Percentiles rank a stretch among this genome's conserved stretches.
Evolutionary conservation across 2,113 vertebrate genomes (phyloP).

Genomic region (Argyrosomus japonicus): DNA sequence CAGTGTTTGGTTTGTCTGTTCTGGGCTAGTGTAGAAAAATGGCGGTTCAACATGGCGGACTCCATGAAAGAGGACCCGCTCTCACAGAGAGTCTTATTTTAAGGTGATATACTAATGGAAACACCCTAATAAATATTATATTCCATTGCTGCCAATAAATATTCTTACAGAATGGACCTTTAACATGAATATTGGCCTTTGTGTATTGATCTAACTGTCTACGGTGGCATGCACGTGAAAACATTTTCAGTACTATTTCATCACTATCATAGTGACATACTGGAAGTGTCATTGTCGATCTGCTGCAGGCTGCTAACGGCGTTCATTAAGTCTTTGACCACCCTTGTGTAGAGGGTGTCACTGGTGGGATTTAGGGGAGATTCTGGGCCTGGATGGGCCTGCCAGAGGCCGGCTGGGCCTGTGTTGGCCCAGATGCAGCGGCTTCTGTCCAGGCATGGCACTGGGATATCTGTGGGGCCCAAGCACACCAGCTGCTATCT

Average conservation of each 20-base stretch:
- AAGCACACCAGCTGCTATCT: slow-evolving; percentile 80
- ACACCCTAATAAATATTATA: too few species aligned
- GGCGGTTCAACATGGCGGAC: too few species aligned
- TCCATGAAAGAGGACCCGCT: too few species aligned
- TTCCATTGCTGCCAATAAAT: too few species aligned
- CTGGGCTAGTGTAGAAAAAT: too few species aligned
- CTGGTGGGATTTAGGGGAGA: slow-evolving; percentile 52
- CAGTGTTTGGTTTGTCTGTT: too few species aligned
- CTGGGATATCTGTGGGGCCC: slow-evolving; percentile 71
- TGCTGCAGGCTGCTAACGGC: slow-evolving; percentile 22
- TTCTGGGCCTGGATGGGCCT: slow-evolving; percentile 32
- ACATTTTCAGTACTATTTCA: slow-evolving; percentile 3
- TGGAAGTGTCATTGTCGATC: slow-evolving; percentile 44
- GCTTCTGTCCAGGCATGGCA: slow-evolving; percentile 78
- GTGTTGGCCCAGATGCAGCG: slow-evolving; percentile 73
- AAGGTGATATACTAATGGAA: too few species aligned
- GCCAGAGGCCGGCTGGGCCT: slow-evolving; percentile 45
- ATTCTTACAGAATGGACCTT: too few species aligned
- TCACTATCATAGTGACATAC: slow-evolving; percentile 18
- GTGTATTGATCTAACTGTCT: background rate
- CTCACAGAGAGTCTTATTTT: too few species aligned
- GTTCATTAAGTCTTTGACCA: slow-evolving; percentile 49
- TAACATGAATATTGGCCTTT: background rate
- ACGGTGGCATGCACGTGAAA: background rate
- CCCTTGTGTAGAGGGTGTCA: slow-evolving; percentile 37